These are phyloP conservation scores for Spisula solida DNA, from an alignment of 2,888 invertebrate species.

Conservation along the genomic window DNA sequence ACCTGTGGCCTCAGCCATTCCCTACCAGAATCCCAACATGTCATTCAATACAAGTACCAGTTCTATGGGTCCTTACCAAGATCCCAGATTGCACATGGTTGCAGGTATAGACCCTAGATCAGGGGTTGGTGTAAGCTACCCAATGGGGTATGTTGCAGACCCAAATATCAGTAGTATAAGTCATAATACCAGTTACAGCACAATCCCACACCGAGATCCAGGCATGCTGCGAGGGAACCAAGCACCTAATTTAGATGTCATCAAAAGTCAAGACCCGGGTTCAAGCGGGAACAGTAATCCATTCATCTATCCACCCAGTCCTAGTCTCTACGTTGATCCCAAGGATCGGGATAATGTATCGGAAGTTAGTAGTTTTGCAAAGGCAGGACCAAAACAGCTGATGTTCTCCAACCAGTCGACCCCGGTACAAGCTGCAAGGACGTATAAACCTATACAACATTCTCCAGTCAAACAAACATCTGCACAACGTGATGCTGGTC, in stretches of 20 bases:
- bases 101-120: slow-evolving; percentile 37
- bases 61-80: slow-evolving; percentile 46
- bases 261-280: slow-evolving; percentile 37
- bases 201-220: slow-evolving; percentile 59
- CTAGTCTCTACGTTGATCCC: slow-evolving; percentile 72
- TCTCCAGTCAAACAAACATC: slow-evolving; percentile 75
- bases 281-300: slow-evolving; percentile 56
- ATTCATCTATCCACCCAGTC: slow-evolving; percentile 74
- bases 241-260: slow-evolving; percentile 2
- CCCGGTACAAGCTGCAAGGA: slow-evolving; percentile 63
- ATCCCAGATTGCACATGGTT: slow-evolving; percentile 41
- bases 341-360: slow-evolving; percentile 73
- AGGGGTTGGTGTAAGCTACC: slow-evolving; percentile 26
- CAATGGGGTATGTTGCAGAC: slow-evolving; percentile 30
- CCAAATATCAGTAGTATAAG: slow-evolving; percentile 63
- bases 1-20: slow-evolving; percentile 43
- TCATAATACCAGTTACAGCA: slow-evolving; percentile 68
- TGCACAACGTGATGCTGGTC: slow-evolving; percentile 45
- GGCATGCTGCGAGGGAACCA: slow-evolving; percentile 33
- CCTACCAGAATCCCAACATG: slow-evolving; percentile 43
- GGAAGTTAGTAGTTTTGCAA: slow-evolving; percentile 73
- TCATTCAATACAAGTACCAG: slow-evolving; percentile 45
- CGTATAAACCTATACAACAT: slow-evolving; percentile 75
- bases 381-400: slow-evolving; percentile 76
- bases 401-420: slow-evolving; percentile 76